Conservation (phyloP, 2,797 vertebrate species). For the Rhinogobio ventralis region DNA sequence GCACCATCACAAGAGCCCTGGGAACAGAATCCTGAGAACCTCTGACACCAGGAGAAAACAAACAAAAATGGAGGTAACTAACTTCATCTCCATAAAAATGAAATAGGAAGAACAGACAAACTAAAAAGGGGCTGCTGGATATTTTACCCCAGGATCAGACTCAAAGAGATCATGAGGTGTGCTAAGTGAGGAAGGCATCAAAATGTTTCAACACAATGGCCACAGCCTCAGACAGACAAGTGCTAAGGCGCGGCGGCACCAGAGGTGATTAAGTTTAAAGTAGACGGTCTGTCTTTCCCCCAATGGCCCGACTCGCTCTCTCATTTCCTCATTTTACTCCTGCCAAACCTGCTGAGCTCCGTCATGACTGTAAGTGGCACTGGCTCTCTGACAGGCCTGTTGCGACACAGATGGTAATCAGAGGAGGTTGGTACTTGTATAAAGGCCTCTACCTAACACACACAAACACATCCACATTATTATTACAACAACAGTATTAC, state of each 20-base stretch:
- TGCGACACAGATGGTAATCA: constrained; percentile 44
- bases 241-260: constrained; percentile 41
- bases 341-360: constrained; percentile 40
- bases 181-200: constrained; percentile 47
- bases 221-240: constrained; percentile 43
- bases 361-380: constrained; percentile 29
- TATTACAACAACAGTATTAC: background rate
- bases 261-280: constrained; percentile 49
- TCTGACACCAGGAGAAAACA: constrained; percentile 13
- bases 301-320: constrained; percentile 15
- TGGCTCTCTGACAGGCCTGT: constrained; percentile 37
- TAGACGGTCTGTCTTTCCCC: constrained; percentile 25
- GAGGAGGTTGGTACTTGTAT: constrained; percentile 27
- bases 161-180: constrained; percentile 41
- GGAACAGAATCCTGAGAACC: constrained; percentile 26
- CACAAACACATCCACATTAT: constrained; percentile 25
- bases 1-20: constrained; percentile 4
- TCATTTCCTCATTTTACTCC: constrained; percentile 35
- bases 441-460: constrained; percentile 37
- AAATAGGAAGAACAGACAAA: background rate
- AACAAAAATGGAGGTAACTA: constrained; percentile 19
- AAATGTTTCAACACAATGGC: constrained; percentile 14
- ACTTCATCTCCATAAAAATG: constrained; percentile 25
- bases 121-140: constrained; percentile 27
- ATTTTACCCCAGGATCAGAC: constrained; percentile 31